Evolutionary conservation across 2,797 vertebrate genomes (phyloP), one percentile per base, ranked within the genome.

Genomic region (Eulemur albifrons): DNA sequence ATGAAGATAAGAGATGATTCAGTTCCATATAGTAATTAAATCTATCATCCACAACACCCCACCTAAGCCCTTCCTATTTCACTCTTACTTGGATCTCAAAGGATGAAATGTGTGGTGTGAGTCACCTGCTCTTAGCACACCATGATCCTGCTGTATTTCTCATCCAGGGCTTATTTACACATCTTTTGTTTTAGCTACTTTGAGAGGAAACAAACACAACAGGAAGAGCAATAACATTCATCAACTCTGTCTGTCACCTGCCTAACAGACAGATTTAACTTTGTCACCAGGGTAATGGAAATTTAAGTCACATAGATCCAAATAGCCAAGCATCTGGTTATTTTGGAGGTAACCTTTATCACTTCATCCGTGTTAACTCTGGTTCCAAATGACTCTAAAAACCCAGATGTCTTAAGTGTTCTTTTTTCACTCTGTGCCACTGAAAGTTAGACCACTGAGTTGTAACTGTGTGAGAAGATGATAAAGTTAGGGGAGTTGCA

Each of bases 151-250:
- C 45, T 57, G 0, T 38, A 5, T 10, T 61, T 87, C 38, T 95
- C 70, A 54, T 35, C 5, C 8, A 12, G 5, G 35, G 10, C 32
- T 54, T 52, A 23, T n/a, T 65, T 84, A 43, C 2, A 80, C 18
- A 21, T 38, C 9, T 73, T 88, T 43, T 84, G 15, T 80, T 84
- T 79, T 13, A 90, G 57, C n/a, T 76, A 12, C 57, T 92, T 75
- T 80, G 80, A 67, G 43, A 85, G 43, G 63, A 90, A 70, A 73
- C 40, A 87, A 65, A 87, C 23, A 50, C 4, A 35, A 85, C n/a
- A 63, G 57, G 35, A 89, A 90, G 32, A 77, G 50, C 57, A 80
- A 23, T 35, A 90, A 35, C n/a, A 11, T 38, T 86, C 59, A 48
- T 75, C 57, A 90, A 35, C 45, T 35, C 76, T 52, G 43, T 75